Conservation (phyloP, 1,140 invertebrate genomes). For the Drosophila nikananu region DNA sequence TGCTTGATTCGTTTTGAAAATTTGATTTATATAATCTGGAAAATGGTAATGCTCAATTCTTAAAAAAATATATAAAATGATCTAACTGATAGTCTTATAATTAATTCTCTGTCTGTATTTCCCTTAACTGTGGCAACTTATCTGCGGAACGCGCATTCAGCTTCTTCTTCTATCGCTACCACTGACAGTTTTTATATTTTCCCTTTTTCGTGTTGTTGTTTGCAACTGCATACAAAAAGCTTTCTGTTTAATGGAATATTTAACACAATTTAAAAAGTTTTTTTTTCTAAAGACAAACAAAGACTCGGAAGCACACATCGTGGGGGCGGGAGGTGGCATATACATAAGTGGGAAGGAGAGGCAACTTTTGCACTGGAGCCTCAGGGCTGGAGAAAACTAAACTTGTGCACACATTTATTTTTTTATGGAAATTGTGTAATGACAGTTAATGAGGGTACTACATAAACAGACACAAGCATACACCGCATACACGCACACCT, state of each 20-base stretch:
- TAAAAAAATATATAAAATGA: neutral
- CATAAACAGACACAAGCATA: constrained; percentile 56
- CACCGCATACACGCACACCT: constrained; percentile 4
- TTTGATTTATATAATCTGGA: neutral
- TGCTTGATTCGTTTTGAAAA: neutral
- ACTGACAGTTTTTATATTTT: constrained; percentile 54
- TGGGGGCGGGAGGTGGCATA: constrained; percentile 1
- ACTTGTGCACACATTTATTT: constrained; percentile 38
- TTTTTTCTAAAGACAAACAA: constrained; percentile 77
- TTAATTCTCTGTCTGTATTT: constrained; percentile 4
- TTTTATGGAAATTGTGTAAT: constrained; percentile 83
- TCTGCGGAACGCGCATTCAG: constrained; percentile 47
- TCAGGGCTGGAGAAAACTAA: constrained; percentile 45
- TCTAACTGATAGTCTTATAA: neutral
- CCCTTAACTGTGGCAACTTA: constrained; percentile 58
- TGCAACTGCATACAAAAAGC: constrained; percentile 70
- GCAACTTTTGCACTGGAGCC: constrained; percentile 62
- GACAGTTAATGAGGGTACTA: constrained; percentile 78
- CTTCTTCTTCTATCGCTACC: constrained; percentile 15
- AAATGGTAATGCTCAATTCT: neutral
- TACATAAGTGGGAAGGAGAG: constrained; percentile 12
- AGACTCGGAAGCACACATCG: constrained; percentile 63
- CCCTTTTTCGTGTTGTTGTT: constrained; percentile 30
- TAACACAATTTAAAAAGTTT: constrained; percentile 82
- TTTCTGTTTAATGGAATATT: constrained; percentile 84